A percentile compares a stretch with the other conserved stretches of the same genome.
These are phyloP conservation scores for Streblospio benedicti DNA, from an alignment of 1,140 invertebrate genomes.

Conservation along the genomic window DNA sequence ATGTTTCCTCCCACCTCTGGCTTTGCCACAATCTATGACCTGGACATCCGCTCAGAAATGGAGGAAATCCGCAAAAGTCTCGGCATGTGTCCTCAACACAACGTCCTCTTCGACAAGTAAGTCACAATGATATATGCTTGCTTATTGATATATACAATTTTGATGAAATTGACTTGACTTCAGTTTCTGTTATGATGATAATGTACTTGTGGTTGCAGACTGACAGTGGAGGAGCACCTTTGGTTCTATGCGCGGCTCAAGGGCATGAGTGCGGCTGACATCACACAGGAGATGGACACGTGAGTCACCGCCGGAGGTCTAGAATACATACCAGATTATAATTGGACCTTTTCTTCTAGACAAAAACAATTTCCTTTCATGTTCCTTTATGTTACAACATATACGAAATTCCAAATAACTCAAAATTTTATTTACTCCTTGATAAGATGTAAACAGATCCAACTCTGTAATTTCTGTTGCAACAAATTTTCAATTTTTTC, in stretches of 20 bases:
- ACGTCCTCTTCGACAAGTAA: slow-evolving; percentile 78
- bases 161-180: neutral
- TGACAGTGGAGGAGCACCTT: slow-evolving; percentile 50
- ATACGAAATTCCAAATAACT: too few relatives aligned
- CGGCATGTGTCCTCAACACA: slow-evolving; percentile 84
- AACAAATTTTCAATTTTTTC: too few relatives aligned
- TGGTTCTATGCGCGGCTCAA: slow-evolving; percentile 48
- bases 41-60: slow-evolving; percentile 50
- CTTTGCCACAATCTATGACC: slow-evolving; percentile 56
- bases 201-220: slow-evolving; percentile 44
- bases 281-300: slow-evolving; percentile 39
- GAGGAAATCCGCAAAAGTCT: slow-evolving; percentile 56
- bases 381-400: too few relatives aligned
- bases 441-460: too few relatives aligned
- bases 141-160: neutral
- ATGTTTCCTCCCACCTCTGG: slow-evolving; percentile 55
- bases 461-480: too few relatives aligned
- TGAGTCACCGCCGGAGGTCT: slow-evolving; percentile 49
- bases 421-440: too few relatives aligned
- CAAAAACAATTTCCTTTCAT: too few relatives aligned
- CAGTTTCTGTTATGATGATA: neutral
- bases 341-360: too few relatives aligned
- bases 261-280: slow-evolving; percentile 37
- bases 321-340: too few relatives aligned
- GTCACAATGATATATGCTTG: slow-evolving; percentile 32